These are phyloP conservation scores for Amphipyra berbera DNA, from an alignment of 2,888 invertebrate species.

Conservation along the genomic window DNA sequence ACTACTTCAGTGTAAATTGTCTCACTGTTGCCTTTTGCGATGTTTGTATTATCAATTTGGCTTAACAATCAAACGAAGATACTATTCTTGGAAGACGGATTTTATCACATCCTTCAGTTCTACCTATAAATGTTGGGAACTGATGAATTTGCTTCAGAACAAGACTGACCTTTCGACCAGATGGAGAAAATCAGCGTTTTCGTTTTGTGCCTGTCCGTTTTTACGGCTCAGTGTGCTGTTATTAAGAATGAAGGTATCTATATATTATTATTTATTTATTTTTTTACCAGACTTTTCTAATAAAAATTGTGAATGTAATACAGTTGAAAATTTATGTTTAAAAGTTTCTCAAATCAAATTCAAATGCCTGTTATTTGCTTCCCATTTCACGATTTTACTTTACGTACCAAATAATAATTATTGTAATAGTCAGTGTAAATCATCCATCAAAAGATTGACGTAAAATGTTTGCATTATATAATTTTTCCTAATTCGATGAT, in stretches of 20 bases:
- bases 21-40: constrained; percentile 65
- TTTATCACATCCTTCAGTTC: constrained; percentile 55
- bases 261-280: neutral
- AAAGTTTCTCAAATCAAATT: too few relatives aligned
- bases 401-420: too few relatives aligned
- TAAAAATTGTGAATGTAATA: too few relatives aligned
- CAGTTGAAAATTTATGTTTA: too few relatives aligned
- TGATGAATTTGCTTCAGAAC: constrained; percentile 60
- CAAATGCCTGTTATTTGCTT: too few relatives aligned
- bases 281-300: too few relatives aligned
- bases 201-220: constrained; percentile 59
- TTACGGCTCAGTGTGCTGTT: constrained; percentile 64
- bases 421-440: too few relatives aligned
- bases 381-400: too few relatives aligned
- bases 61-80: constrained; percentile 56
- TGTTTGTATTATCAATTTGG: constrained; percentile 70
- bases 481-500: too few relatives aligned
- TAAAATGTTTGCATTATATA: too few relatives aligned
- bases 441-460: too few relatives aligned
- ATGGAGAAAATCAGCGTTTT: constrained; percentile 49
- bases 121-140: constrained; percentile 71
- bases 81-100: constrained; percentile 74
- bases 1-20: constrained; percentile 64
- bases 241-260: constrained; percentile 53
- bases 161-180: constrained; percentile 61